Conservation (phyloP, 2,797 vertebrate species). For the Sternotherus odoratus region DNA sequence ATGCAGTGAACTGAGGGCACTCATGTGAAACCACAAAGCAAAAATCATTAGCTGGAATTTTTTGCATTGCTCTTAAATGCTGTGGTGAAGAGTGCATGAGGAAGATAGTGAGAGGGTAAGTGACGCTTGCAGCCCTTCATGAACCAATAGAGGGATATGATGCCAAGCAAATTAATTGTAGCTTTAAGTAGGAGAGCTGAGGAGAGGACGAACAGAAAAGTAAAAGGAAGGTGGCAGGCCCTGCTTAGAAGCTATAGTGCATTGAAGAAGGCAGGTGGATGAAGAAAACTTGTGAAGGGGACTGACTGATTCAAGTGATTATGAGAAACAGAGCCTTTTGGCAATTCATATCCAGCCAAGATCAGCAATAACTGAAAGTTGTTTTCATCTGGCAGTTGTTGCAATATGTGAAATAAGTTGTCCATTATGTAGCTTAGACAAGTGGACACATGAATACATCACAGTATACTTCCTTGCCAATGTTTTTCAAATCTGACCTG, state of each 20-base stretch:
- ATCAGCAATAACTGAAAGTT: neutral
- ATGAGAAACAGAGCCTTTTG: neutral
- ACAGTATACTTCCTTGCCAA: neutral
- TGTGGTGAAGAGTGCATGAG: neutral
- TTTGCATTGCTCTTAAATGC: neutral
- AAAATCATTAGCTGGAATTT: neutral
- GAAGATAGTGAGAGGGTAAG: neutral
- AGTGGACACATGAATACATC: neutral
- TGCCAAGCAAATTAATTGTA: neutral
- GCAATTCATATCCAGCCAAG: neutral
- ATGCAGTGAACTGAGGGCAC: neutral
- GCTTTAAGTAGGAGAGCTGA: neutral
- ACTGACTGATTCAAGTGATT: neutral
- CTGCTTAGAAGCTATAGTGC: neutral
- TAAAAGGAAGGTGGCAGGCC: neutral
- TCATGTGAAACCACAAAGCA: neutral
- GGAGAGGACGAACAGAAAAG: constrained; percentile 14
- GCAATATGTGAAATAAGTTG: neutral
- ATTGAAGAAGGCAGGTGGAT: neutral
- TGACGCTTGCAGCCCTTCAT: neutral
- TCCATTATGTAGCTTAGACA: neutral
- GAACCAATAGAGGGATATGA: neutral
- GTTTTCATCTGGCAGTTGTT: neutral
- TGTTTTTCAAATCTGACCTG: neutral
- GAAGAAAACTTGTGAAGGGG: neutral